Evolutionary conservation across 2,888 invertebrate species (phyloP).

Genomic region (Ophioninae sp.): DNA sequence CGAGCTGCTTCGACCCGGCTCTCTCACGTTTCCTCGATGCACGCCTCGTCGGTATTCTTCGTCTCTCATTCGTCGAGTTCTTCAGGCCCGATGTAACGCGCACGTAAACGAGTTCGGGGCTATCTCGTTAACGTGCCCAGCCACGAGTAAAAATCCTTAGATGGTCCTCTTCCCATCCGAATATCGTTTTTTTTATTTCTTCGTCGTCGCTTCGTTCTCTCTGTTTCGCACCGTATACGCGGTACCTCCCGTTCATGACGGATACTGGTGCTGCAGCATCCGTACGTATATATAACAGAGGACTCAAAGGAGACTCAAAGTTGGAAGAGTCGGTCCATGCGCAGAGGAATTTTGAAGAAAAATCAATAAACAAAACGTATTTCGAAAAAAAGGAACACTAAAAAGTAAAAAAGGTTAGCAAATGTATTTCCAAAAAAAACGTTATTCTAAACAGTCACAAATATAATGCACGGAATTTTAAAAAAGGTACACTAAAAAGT

Average conservation of each 20-base stretch:
- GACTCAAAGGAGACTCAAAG: background rate
- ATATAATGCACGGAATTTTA: too few species aligned
- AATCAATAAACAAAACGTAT: background rate
- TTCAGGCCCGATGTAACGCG: background rate
- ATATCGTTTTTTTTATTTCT: background rate
- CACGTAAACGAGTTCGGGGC: slow-evolving; percentile 8
- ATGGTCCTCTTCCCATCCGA: slow-evolving; percentile 22
- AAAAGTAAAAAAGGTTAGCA: too few species aligned
- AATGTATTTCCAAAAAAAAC: too few species aligned
- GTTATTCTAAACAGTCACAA: too few species aligned
- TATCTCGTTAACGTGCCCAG: slow-evolving; percentile 21
- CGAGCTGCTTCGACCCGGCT: slow-evolving; percentile 39
- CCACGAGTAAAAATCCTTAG: slow-evolving; percentile 23
- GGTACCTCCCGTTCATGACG: background rate
- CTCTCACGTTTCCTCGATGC: slow-evolving; percentile 7
- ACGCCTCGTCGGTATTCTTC: background rate
- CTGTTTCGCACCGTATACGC: slow-evolving; percentile 1
- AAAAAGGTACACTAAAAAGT: too few species aligned
- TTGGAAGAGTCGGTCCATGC: background rate
- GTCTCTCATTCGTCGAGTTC: slow-evolving; percentile 1
- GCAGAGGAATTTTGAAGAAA: background rate
- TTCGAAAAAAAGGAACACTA: background rate
- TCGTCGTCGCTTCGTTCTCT: background rate
- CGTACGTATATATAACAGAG: background rate
- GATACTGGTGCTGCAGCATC: background rate